Evolutionary conservation across 2,888 invertebrate species (phyloP), one percentile per base, ranked within the genome.

Genomic region (Apodemia duryi): DNA sequence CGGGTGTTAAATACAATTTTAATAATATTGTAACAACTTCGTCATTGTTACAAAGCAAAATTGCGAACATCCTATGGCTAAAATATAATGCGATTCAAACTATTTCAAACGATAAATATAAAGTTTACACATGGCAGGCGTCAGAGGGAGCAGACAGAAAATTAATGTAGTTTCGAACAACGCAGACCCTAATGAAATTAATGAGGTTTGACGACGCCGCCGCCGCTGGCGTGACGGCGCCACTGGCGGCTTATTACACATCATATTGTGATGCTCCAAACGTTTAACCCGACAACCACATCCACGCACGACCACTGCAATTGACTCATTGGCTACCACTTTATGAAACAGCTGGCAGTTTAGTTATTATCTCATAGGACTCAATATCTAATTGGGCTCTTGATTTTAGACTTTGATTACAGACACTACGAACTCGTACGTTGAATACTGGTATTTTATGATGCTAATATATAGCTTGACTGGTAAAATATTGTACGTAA

Each of bases 91-190:
- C 29, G 11, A 29, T 54, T 29, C 2, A 54, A 54, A 54, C 54
- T 29, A 54, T 54, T 54, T 54, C 10, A 54, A 54, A 54, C 54
- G 29, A 54, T 54, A 29, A 54, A 54, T 54, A 54, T 54, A 54
- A 54, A 54, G 54, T 54, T 54, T 54, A 54, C 54, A 54, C 54
- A 54, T 54, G 29, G 54, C 54, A 54, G 54, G 29, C 54, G 54
- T 54, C 54, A 46, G 71, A 66, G 68, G 38, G 68, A 65, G 66
- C 51, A 68, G 70, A 71, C 71, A 67, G 65, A 68, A 71, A 72
- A 75, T 74, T 73, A 72, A 74, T 72, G 72, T 75, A 72, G 73
- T 75, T 75, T 70, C 70, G 63, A 73, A 74, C 75, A 71, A 70
- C 71, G 68, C 70, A 66, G 46, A 10, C 71, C 67, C 73, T 74